Evolutionary conservation across 2,888 invertebrate species (phyloP), one percentile per base, ranked within the genome.

Genomic region (Polylopha cassiicola): DNA sequence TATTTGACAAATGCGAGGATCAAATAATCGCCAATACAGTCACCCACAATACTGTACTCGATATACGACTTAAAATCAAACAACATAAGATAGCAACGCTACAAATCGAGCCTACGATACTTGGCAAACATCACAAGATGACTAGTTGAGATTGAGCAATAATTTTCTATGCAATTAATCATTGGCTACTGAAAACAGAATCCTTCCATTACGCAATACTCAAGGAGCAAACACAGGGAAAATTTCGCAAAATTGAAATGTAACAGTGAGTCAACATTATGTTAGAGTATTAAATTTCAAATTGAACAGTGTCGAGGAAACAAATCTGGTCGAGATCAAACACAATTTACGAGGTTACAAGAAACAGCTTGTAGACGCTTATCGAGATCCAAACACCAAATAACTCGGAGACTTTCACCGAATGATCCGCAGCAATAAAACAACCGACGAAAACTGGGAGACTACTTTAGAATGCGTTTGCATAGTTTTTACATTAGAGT

Each of bases 1-100:
- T 70, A 69, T 70, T 72, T 74, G 72, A 76, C 74, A 72, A 74
- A 77, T 73, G 71, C 61, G 52, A 53, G 64, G 67, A 66, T 71
- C 69, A 65, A 69, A 70, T 70, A 69, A 69, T 69, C 67, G 65
- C 67, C 62, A 69, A 66, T 55, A 62, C 18, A 7, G 16, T 18
- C 20, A 26, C 24, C 11, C 3, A 29, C 3, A 16, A 9, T 17
- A 20, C 18, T 13, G 10, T 9, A 18, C 4, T 10, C 16, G 16
- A 9, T 23, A 8, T 24, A 17, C 11, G 24, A 33, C 17, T 10
- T 23, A 17, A 9, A 24, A 33, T 17, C 17, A 8, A n/a, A 10
- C n/a, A n/a, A n/a, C 30, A 29, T 13, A 27, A 6, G 6, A 18
- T 10, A 23, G 3, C 8, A 22, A 8, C 8, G 16, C 8, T n/a